phyloP scores from a whole-genome alignment of 2,797 vertebrate genomes.

The Potorous gilbertii region DNA sequence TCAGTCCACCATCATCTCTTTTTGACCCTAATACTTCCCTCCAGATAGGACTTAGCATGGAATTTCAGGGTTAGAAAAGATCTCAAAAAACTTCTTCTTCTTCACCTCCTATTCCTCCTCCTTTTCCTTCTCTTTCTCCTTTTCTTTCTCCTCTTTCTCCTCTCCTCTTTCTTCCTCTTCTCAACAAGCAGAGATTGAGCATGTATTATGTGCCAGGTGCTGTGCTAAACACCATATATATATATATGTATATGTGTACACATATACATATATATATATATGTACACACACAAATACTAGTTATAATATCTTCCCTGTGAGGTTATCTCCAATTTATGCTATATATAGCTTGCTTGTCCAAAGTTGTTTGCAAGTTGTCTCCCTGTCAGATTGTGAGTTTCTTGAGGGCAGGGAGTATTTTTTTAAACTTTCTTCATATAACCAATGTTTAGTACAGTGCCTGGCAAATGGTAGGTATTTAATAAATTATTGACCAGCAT shows the following conservation, averaged over 20 bases:
- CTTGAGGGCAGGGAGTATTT: not conserved
- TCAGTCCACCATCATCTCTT: not conserved
- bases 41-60: not conserved
- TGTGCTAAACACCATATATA: too few relatives aligned
- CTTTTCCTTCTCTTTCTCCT: not conserved
- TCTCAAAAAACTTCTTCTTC: not conserved
- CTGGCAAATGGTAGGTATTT: not conserved
- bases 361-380: not conserved
- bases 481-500: not conserved
- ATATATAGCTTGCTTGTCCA: not conserved
- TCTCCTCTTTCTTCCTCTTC: too few relatives aligned
- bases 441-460: not conserved
- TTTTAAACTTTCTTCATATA: not conserved
- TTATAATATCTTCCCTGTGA: not conserved
- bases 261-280: not conserved
- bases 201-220: too few relatives aligned
- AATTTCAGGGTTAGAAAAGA: not conserved
- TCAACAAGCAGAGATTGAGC: too few relatives aligned
- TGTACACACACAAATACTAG: not conserved
- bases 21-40: not conserved
- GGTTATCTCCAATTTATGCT: not conserved
- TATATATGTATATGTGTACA: too few relatives aligned
- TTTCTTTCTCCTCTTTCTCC: rapidly evolving
- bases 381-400: not conserved
- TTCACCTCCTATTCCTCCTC: rapidly evolving